Percentiles rank a stretch among this genome's conserved stretches.
Evolutionary conservation across 2,888 invertebrate species (phyloP).

Genomic region (Ophioninae sp.): DNA sequence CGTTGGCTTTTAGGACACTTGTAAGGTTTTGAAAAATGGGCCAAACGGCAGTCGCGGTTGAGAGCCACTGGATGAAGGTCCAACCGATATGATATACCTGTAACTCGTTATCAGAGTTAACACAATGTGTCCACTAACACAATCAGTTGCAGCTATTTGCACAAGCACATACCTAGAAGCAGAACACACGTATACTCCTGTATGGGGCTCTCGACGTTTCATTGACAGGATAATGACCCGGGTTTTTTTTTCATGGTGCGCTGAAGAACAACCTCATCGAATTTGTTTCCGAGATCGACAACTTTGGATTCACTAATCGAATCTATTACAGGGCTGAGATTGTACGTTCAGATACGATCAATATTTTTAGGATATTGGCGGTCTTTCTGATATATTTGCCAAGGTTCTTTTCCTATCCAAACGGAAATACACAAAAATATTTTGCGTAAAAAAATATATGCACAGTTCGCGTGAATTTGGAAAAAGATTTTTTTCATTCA

Average conservation of each 20-base stretch:
- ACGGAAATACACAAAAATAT: neutral
- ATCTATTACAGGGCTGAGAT: neutral
- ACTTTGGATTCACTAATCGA: neutral
- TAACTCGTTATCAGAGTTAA: conserved; percentile 72
- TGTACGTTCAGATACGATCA: neutral
- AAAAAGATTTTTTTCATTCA: no score
- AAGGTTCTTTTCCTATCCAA: neutral
- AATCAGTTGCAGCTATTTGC: conserved; percentile 27
- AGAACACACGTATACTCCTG: neutral
- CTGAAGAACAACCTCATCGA: neutral
- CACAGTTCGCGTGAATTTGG: no score
- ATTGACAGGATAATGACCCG: conserved; percentile 4
- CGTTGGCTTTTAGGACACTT: neutral
- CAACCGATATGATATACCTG: conserved; percentile 66
- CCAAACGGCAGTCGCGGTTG: conserved; percentile 12
- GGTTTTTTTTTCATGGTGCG: neutral
- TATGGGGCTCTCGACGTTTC: conserved; percentile 2
- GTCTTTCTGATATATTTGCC: neutral
- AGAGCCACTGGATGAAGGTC: conserved; percentile 51
- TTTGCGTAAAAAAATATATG: no score
- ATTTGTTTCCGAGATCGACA: neutral
- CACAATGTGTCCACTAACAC: conserved; percentile 62
- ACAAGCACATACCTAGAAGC: neutral
- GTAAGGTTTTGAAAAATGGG: neutral
- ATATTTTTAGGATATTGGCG: neutral